Percentiles rank a stretch among this genome's conserved stretches.
These are phyloP conservation scores for Lycaena phlaeas DNA, from an alignment of 2,888 invertebrate species.

Conservation along the genomic window DNA sequence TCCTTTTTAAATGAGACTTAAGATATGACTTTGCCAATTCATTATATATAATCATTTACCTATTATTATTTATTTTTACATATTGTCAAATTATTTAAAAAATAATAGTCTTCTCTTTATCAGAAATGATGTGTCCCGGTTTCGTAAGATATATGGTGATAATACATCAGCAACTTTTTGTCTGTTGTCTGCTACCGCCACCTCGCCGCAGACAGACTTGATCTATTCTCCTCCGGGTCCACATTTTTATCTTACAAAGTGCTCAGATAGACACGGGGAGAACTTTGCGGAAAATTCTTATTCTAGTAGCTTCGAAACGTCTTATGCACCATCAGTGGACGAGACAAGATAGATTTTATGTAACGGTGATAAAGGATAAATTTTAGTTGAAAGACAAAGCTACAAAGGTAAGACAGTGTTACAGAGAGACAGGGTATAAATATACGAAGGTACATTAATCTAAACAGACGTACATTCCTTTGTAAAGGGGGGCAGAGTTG, in stretches of 20 bases:
- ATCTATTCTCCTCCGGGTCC: conserved; percentile 61
- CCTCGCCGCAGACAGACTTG: conserved; percentile 48
- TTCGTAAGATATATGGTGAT: conserved; percentile 16
- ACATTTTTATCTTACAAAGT: conserved; percentile 72
- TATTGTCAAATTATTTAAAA: too few species aligned
- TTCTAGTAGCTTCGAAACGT: conserved; percentile 23
- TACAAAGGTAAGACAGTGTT: conserved; percentile 34
- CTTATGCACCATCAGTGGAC: conserved; percentile 20
- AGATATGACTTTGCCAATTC: too few species aligned
- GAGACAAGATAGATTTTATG: too few species aligned
- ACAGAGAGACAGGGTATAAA: conserved; percentile 55
- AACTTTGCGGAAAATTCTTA: conserved; percentile 67
- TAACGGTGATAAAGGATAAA: conserved; percentile 17
- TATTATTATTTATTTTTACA: too few species aligned
- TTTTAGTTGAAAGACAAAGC: conserved; percentile 23
- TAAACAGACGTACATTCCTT: conserved; percentile 63
- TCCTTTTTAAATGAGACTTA: too few species aligned
- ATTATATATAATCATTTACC: too few species aligned
- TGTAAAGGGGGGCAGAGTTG: conserved; percentile 56
- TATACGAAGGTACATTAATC: conserved; percentile 71
- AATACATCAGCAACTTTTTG: conserved; percentile 43
- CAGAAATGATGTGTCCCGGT: too few species aligned
- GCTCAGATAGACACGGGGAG: conserved; percentile 66
- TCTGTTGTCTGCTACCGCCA: conserved; percentile 35
- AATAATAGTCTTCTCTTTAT: too few species aligned